Evolutionary conservation across 2,113 vertebrate species (phyloP).

Genomic region (Atrichornis clamosus): DNA sequence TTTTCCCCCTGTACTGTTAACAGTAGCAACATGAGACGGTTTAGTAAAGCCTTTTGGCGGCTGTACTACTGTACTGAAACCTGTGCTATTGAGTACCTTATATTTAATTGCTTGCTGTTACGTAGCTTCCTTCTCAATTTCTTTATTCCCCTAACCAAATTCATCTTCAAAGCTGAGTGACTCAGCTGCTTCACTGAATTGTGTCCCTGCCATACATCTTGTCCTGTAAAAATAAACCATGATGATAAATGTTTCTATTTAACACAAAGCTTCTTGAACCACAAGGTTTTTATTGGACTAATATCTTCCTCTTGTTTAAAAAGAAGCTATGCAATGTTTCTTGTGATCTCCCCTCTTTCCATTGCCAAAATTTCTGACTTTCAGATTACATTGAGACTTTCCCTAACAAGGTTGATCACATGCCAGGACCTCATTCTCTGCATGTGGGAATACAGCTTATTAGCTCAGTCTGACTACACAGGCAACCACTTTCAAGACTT

Average conservation of each 20-base stretch:
- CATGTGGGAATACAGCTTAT: background rate
- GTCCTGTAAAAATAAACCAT: background rate
- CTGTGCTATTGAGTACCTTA: background rate
- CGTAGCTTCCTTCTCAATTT: background rate
- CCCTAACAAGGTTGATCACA: background rate
- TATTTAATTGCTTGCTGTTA: background rate
- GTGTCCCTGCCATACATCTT: background rate
- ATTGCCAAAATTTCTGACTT: background rate
- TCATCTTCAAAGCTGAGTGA: background rate
- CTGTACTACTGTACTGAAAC: background rate
- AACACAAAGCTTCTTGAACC: background rate
- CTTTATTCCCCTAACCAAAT: background rate
- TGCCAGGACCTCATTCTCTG: background rate
- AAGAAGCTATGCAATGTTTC: background rate
- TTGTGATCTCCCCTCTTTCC: background rate
- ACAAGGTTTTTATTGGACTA: background rate
- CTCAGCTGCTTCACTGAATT: background rate
- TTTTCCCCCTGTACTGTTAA: background rate
- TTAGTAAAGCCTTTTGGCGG: background rate
- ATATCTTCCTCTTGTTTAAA: background rate
- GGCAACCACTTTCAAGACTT: background rate
- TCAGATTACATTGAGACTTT: background rate
- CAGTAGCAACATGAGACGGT: background rate
- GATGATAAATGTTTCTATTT: background rate
- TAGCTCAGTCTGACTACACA: background rate